Evolutionary conservation across 92 coral and sea anemone genomes (phyloP).

Genomic region (Zoanthus sansibaricus): DNA sequence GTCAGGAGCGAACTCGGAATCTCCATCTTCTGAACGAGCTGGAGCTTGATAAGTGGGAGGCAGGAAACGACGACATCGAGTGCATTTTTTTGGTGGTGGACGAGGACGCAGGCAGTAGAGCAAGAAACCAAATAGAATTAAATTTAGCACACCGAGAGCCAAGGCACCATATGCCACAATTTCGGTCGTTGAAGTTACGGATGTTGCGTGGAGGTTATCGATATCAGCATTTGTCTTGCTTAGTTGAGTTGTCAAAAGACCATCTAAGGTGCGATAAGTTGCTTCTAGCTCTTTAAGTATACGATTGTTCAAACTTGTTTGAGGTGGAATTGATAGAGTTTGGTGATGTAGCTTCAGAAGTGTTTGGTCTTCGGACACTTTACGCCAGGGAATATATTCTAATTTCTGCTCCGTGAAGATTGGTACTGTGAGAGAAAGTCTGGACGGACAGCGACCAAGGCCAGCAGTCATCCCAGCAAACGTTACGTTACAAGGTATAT

Average conservation of each 20-base stretch:
- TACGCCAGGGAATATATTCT: not conserved
- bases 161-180: conserved; percentile 23
- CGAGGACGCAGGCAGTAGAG: not conserved
- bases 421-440: not conserved
- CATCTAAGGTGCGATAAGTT: conserved; percentile 42
- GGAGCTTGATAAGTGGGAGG: not conserved
- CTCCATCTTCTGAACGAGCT: not conserved
- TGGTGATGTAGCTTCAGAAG: not conserved
- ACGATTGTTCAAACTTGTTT: conserved; percentile 8
- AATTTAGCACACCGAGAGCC: not conserved
- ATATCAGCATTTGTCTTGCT: not conserved
- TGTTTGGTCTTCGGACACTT: not conserved
- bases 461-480: too few species aligned
- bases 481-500: too few species aligned
- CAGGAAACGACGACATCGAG: not conserved
- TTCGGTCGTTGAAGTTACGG: not conserved
- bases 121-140: not conserved
- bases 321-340: conserved; percentile 18
- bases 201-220: not conserved
- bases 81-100: not conserved
- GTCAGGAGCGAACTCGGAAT: not conserved
- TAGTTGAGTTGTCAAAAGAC: conserved; percentile 18
- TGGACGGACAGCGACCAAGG: not conserved
- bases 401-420: not conserved
- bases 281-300: conserved; percentile 41